Conservation (phyloP, 2,113 vertebrate species). For the Octodon degus region DNA sequence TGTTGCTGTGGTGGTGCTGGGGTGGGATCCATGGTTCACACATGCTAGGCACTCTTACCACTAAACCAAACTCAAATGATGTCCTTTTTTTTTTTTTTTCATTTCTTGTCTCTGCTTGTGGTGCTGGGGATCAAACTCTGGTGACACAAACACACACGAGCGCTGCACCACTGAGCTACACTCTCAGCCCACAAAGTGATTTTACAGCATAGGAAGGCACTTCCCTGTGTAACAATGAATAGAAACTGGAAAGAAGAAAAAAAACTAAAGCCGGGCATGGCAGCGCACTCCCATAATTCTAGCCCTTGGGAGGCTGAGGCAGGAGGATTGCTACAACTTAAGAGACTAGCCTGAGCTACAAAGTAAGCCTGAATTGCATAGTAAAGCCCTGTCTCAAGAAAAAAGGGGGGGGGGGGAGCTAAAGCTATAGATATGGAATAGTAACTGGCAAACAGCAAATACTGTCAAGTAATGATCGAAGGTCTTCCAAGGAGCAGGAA, state of each 20-base stretch:
- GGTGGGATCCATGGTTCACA: not conserved
- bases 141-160: not conserved
- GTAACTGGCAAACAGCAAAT: not conserved
- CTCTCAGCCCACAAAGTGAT: not conserved
- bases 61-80: not conserved
- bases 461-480: conserved; percentile 15
- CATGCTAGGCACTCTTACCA: not conserved
- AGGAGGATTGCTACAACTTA: too few species aligned
- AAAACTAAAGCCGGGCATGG: too few species aligned
- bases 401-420: not conserved
- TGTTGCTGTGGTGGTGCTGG: not conserved
- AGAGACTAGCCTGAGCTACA: too few species aligned
- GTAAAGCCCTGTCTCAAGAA: too few species aligned
- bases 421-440: not conserved
- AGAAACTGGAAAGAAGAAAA: not conserved
- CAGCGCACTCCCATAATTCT: too few species aligned
- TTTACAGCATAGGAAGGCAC: not conserved
- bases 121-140: not conserved
- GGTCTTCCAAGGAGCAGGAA: not conserved
- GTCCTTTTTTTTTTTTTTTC: not conserved
- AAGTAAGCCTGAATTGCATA: too few species aligned
- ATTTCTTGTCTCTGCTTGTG: not conserved
- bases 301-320: too few species aligned
- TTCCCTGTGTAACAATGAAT: not conserved
- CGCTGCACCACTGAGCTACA: too few species aligned